These are phyloP conservation scores for Abramis brama DNA, from an alignment of 2,113 vertebrate species.

Conservation along the genomic window DNA sequence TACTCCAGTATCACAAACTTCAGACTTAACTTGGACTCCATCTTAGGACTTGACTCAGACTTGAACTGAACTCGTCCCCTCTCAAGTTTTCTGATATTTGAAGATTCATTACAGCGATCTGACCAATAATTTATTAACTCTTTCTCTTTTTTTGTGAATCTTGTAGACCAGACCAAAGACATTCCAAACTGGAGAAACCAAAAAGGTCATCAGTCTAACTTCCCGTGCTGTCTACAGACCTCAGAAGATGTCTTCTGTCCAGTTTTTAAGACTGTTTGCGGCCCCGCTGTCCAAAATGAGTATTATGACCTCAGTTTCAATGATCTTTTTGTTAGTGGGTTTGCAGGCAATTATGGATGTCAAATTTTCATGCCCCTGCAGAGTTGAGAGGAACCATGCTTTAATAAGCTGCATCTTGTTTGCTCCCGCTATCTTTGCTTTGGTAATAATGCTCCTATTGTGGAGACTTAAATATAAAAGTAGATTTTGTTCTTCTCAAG, in stretches of 20 bases:
- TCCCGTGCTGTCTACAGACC: neutral
- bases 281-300: neutral
- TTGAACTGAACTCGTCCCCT: neutral
- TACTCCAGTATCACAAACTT: too few species aligned
- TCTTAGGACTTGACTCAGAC: too few species aligned
- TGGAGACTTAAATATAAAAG: neutral
- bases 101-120: neutral
- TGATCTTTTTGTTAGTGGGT: neutral
- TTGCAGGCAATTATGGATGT: neutral
- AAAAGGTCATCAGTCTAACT: neutral
- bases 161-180: neutral
- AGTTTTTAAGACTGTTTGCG: neutral
- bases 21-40: too few species aligned
- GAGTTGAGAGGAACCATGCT: accelerated
- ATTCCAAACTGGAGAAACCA: neutral
- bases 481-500: too few species aligned
- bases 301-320: neutral
- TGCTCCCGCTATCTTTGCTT: neutral
- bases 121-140: neutral
- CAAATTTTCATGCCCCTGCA: neutral
- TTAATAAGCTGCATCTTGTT: neutral
- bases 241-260: neutral
- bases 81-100: neutral
- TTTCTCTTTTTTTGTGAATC: neutral
- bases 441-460: neutral